Conservation (phyloP, 2,888 invertebrate species). For the Lithophane semibrunnea region DNA sequence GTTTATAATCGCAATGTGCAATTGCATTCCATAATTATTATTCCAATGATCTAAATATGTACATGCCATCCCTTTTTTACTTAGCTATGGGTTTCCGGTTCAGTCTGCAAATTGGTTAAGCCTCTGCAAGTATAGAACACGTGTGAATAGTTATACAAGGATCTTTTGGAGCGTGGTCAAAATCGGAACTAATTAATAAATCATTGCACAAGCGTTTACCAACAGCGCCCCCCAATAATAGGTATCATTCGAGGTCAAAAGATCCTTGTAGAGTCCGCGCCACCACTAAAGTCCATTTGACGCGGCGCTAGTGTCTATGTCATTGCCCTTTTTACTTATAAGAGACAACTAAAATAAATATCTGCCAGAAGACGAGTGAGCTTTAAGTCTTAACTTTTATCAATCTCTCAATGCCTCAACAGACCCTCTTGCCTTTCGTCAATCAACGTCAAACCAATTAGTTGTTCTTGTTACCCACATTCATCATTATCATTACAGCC, state of each 20-base stretch:
- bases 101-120: neutral
- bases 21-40: neutral
- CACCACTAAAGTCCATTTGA: too few relatives aligned
- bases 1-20: slow-evolving; percentile 9
- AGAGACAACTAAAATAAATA: neutral
- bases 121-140: too few relatives aligned
- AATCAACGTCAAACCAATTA: neutral
- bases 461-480: slow-evolving; percentile 25
- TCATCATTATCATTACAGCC: neutral
- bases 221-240: too few relatives aligned
- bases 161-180: too few relatives aligned
- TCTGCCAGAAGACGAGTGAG: neutral
- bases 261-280: too few relatives aligned
- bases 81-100: neutral
- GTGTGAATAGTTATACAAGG: neutral
- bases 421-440: too few relatives aligned
- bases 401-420: too few relatives aligned
- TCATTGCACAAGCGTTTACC: too few relatives aligned
- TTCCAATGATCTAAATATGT: neutral
- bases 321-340: too few relatives aligned
- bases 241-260: too few relatives aligned
- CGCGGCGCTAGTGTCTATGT: too few relatives aligned
- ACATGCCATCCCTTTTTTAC: neutral
- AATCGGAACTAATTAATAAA: too few relatives aligned
- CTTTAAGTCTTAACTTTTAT: neutral